phyloP scores from a whole-genome alignment of 2,113 vertebrate genomes.

The Leucosticte australis region DNA sequence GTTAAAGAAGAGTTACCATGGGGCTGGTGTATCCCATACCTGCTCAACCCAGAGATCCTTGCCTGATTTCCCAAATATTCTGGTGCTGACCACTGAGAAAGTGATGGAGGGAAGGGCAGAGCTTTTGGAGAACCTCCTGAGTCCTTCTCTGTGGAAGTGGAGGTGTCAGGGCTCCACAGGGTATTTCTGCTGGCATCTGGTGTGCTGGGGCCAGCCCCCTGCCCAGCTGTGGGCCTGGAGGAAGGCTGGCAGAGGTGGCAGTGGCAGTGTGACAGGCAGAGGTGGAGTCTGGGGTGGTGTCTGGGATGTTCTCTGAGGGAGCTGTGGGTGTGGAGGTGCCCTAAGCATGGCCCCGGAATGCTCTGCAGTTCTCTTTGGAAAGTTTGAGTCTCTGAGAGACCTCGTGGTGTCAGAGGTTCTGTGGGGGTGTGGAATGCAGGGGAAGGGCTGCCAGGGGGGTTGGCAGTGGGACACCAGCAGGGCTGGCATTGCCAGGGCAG shows the following conservation, averaged over 20 bases:
- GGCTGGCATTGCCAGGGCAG: neutral
- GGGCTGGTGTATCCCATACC: neutral
- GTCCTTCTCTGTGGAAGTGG: neutral
- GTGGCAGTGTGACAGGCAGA: rapidly evolving
- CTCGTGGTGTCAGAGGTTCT: neutral
- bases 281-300: neutral
- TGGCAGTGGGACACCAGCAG: neutral
- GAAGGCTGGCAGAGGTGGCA: neutral
- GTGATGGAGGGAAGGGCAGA: neutral
- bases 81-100: neutral
- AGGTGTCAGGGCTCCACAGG: neutral
- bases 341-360: neutral
- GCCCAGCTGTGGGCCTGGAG: neutral
- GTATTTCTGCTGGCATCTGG: neutral
- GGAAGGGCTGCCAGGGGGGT: neutral
- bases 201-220: neutral
- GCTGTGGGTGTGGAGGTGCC: neutral
- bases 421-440: neutral
- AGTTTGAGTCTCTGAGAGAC: neutral
- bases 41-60: neutral
- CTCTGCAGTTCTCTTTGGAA: neutral
- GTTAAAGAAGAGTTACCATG: neutral
- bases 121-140: neutral
- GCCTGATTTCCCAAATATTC: neutral
- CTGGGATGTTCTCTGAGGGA: neutral